phyloP scores from a whole-genome alignment of 2,797 vertebrate species.

The Coregonus ussuriensis region DNA sequence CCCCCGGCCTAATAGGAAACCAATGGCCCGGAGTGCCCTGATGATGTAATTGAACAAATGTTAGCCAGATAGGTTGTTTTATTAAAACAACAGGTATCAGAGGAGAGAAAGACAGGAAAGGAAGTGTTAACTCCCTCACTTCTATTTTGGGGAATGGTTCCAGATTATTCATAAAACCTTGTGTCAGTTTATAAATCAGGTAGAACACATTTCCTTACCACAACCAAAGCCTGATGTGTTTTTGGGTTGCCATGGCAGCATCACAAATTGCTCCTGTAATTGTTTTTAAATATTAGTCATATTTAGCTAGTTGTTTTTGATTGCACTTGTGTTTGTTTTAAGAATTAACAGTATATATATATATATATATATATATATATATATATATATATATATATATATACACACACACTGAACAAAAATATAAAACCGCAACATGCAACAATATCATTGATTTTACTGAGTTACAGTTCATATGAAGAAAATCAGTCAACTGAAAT shows the following conservation, averaged over 20 bases:
- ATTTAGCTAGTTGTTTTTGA: no score
- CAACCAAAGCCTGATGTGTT: not conserved
- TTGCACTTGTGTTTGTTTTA: no score
- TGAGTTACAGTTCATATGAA: no score
- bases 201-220: not conserved
- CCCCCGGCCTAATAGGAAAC: slow-evolving; percentile 54
- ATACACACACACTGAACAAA: no score
- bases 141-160: not conserved
- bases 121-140: slow-evolving; percentile 8
- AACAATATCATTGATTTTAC: no score
- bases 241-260: not conserved
- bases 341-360: no score
- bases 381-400: no score
- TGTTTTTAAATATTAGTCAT: no score
- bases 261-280: no score
- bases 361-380: no score
- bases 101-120: slow-evolving; percentile 17
- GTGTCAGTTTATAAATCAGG: not conserved
- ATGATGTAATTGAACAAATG: slow-evolving; percentile 58
- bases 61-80: slow-evolving; percentile 37
- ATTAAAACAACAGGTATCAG: slow-evolving; percentile 27
- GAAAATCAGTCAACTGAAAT: no score
- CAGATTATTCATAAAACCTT: not conserved
- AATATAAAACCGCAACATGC: no score
- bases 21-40: slow-evolving; percentile 53